Evolutionary conservation across 2,888 invertebrate species (phyloP), one percentile per base, ranked within the genome.

Genomic region (Onchidella celtica): DNA sequence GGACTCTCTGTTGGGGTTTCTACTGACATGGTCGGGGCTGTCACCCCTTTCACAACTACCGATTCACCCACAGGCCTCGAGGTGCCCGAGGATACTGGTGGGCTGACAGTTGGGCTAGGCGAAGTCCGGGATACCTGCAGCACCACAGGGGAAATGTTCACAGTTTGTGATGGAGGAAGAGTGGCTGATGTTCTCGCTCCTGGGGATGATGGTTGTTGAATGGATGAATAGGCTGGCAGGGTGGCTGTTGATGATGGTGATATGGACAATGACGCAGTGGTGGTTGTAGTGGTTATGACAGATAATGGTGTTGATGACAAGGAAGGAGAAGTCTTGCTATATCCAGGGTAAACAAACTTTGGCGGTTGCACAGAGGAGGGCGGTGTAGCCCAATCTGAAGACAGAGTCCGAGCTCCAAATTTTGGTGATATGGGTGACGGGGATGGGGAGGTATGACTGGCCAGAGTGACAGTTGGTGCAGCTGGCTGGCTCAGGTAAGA

Each of bases 331-430:
- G 89, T 85, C 59, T 88, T 87, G 83, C 82, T 88, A 75, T 87
- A 88, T 68, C 90, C 90, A 11, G 91, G 91, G 85, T 91, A 91
- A 78, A 89, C 89, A 87, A 91, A 91, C 85, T 88, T 88, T 2
- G 91, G 91, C 40, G 91, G 91, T 83, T 90, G 89, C 27, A 91
- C 88, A 57, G 87, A 86, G 4, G 90, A 86, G 21, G 90, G 87
- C 24, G 89, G 88, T 0, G 89, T 85, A 29, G 86, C 85, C 91
- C 91, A 91, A 75, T 91, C 91, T 14, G 88, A 86, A 11, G 91
- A 89, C 24, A 90, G 83, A 61, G 87, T 85, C 34, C 86, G 84
- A n/a, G 89, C 87, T 82, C 87, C 87, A 70, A 86, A 79, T 59
- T 86, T 86, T 14, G 90, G 89, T 3, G 90, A 89, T 24, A 69